phyloP scores from a whole-genome alignment of 2,797 vertebrate genomes.

The Paratrypauchen microcephalus region DNA sequence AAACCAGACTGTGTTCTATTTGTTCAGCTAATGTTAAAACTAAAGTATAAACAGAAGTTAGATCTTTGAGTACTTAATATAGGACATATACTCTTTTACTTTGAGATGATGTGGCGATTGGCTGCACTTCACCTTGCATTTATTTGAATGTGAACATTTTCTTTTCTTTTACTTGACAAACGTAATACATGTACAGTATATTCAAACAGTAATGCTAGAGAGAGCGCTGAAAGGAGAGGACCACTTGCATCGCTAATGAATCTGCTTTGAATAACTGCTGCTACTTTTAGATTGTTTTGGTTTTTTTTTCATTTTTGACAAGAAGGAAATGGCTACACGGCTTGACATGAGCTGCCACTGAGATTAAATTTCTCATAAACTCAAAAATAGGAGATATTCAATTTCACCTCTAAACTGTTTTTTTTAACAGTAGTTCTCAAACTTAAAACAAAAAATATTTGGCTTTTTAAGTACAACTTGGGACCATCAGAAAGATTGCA shows the following conservation, averaged over 20 bases:
- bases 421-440: not conserved
- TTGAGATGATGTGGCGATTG: slow-evolving; percentile 45
- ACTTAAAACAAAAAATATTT: not conserved
- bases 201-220: slow-evolving; percentile 67
- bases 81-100: slow-evolving; percentile 68
- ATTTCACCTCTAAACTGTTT: slow-evolving; percentile 14
- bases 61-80: slow-evolving; percentile 63
- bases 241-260: slow-evolving; percentile 59
- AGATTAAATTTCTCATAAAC: slow-evolving; percentile 22
- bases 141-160: slow-evolving; percentile 66
- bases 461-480: not conserved
- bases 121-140: slow-evolving; percentile 55
- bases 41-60: slow-evolving; percentile 46
- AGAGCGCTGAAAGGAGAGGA: slow-evolving; percentile 46
- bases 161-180: slow-evolving; percentile 65
- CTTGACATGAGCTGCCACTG: slow-evolving; percentile 2
- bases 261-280: slow-evolving; percentile 41
- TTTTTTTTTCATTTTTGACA: slow-evolving; percentile 7
- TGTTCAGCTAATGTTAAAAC: slow-evolving; percentile 41
- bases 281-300: slow-evolving; percentile 19
- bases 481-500: not conserved
- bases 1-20: slow-evolving; percentile 48
- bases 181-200: slow-evolving; percentile 67
- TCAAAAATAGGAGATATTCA: not conserved
- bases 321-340: slow-evolving; percentile 9